These are phyloP conservation scores for Probaryconus sp. DNA, from an alignment of 1,140 invertebrate genomes.

Conservation along the genomic window DNA sequence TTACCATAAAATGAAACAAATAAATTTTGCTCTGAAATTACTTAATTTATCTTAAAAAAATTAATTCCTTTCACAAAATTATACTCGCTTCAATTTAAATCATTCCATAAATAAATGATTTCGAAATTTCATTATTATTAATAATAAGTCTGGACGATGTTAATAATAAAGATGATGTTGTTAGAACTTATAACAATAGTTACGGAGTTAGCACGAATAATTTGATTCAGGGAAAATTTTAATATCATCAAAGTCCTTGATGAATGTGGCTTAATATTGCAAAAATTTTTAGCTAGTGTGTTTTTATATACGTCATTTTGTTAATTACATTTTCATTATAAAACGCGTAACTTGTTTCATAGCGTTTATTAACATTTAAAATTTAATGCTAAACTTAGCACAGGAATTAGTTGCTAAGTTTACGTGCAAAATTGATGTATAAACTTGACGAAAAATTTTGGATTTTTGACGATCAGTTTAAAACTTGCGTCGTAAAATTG, in stretches of 20 bases:
- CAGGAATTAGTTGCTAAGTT: conserved; percentile 24
- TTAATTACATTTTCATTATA: conserved; percentile 21
- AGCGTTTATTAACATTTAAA: conserved; percentile 21
- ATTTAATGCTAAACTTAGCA: conserved; percentile 16
- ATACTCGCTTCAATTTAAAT: too few species aligned
- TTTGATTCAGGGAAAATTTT: background rate
- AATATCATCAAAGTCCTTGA: conserved; percentile 5
- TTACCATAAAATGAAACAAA: too few species aligned
- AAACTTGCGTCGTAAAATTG: conserved; percentile 25
- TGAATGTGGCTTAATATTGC: conserved; percentile 5
- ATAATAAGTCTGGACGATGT: too few species aligned
- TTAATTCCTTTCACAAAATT: too few species aligned
- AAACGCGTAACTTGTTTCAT: conserved; percentile 6
- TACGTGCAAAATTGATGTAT: conserved; percentile 22
- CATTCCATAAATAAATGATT: too few species aligned
- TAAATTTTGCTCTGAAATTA: too few species aligned
- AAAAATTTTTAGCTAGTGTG: conserved; percentile 1
- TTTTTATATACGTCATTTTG: background rate
- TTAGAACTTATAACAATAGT: too few species aligned
- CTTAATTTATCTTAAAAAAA: too few species aligned
- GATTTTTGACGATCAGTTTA: conserved; percentile 20
- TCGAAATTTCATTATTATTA: too few species aligned
- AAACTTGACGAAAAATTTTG: conserved; percentile 31
- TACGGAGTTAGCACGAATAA: background rate
- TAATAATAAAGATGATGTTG: too few species aligned